Conservation (phyloP, 1,140 invertebrate genomes). For the Aphis craccivora region DNA sequence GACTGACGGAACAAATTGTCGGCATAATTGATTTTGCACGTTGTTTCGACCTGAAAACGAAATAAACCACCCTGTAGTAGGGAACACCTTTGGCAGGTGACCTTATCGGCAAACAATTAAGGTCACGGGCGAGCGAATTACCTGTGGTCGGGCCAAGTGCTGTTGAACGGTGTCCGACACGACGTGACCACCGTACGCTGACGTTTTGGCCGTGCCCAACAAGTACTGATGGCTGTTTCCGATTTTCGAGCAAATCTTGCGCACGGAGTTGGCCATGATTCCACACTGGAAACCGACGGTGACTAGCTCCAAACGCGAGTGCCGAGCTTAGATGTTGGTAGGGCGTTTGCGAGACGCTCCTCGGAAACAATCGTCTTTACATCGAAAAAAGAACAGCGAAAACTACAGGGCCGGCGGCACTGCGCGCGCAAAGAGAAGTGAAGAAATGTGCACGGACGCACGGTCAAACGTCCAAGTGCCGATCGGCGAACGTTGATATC, state of each 20-base stretch:
- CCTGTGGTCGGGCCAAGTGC: neutral
- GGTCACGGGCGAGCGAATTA: neutral
- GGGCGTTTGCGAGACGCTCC: neutral
- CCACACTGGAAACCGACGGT: neutral
- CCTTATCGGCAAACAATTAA: neutral
- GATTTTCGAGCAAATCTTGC: constrained; percentile 50
- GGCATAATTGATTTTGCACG: neutral
- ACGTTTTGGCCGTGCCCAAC: neutral
- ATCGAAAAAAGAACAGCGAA: neutral
- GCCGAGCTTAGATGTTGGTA: neutral
- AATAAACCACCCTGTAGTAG: neutral
- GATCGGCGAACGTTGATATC: neutral
- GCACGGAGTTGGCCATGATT: constrained; percentile 52
- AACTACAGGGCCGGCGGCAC: neutral
- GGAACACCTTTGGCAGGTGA: neutral
- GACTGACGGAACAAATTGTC: neutral
- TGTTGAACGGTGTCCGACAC: neutral
- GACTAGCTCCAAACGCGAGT: neutral
- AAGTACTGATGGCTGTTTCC: constrained; percentile 55
- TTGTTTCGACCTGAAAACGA: neutral
- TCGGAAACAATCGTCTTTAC: neutral
- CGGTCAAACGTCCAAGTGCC: neutral
- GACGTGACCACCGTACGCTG: neutral
- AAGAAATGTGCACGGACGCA: neutral
- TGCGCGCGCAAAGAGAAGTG: neutral